Evolutionary conservation across 2,797 vertebrate species (phyloP).

Genomic region (Lindbergichthys nudifrons): DNA sequence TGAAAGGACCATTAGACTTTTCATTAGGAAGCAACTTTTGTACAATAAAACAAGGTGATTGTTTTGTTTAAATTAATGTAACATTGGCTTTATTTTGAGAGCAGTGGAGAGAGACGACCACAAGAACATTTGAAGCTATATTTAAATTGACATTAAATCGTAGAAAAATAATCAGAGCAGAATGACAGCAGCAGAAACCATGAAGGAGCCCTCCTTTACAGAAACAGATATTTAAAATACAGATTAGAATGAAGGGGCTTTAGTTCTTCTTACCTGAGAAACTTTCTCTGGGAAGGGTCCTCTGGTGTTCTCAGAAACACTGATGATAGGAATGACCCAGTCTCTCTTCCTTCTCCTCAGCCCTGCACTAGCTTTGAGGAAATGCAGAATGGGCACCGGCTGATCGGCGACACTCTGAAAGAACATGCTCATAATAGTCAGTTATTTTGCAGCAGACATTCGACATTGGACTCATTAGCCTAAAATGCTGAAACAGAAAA

Average conservation of each 20-base stretch:
- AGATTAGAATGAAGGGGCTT: not conserved
- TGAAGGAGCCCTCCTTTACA: not conserved
- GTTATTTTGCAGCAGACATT: not conserved
- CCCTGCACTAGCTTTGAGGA: constrained; percentile 56
- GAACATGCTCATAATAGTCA: not conserved
- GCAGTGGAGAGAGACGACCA: not conserved
- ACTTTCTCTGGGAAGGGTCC: constrained; percentile 64
- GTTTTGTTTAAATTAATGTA: not conserved
- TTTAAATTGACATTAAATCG: not conserved
- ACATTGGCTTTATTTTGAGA: not conserved
- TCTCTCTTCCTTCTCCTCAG: constrained; percentile 76
- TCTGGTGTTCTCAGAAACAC: constrained; percentile 52
- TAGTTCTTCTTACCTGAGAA: constrained; percentile 56
- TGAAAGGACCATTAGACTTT: not conserved
- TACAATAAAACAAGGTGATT: no score
- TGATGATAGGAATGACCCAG: constrained; percentile 78
- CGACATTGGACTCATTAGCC: not conserved
- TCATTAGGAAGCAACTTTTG: not conserved
- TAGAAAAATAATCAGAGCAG: not conserved
- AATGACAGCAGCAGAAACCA: not conserved
- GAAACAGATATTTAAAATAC: not conserved
- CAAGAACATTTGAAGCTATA: not conserved
- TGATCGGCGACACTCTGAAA: constrained; percentile 27
- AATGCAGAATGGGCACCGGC: constrained; percentile 54
- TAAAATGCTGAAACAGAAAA: not conserved